Base-by-base conservation (phyloP, 1,140 invertebrate species). In the Bursaphelenchus mucronatus region DNA sequence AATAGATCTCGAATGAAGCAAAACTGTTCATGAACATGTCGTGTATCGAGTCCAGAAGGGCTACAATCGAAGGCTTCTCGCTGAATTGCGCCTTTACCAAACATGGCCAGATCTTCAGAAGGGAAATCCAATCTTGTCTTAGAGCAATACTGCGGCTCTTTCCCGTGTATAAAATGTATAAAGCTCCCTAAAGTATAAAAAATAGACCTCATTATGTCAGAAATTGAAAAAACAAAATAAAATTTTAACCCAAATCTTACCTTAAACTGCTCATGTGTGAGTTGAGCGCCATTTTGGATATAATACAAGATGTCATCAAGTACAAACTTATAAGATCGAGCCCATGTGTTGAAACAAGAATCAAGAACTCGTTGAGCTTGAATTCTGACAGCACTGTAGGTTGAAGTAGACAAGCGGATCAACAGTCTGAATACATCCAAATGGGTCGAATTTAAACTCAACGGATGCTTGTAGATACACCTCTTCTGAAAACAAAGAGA, bases 51-150 rank as follows among this genome's bases (percentile, higher is more conserved):
- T 90, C 88, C 57, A 92, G 86, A 44, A 93, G 80, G 46, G 83
- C 85, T 50, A 90, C 87, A 43, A 92, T 87, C 9, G 88, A 90
- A 2, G 87, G 86, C 79, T 91, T 90, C 75, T 92, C 90, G 0
- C 88, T 90, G 57, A 89, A 87, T 67, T 87, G 86, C 1, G 89
- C 87, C 68, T 51, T 44, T 30, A 72, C 50, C 61, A 70, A 67
- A 3, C 87, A 87, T 2, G 90, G 88, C 90, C 90, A 92, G 6
- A 91, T 76, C 21, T 85, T 80, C 19, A 82, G 79, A 3, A 92
- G 82, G 4, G 88, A 83, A 1, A 87, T 83, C 90, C 90, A 94
- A 80, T 90, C 87, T 62, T 87, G 86, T 73, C 87, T 87, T 8
- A 87, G 85, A 3, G 89, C 80, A 8, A 91, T 80, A 0, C 87